Base-by-base conservation (phyloP, 2,113 vertebrate species). In the Spea multiplicata region DNA sequence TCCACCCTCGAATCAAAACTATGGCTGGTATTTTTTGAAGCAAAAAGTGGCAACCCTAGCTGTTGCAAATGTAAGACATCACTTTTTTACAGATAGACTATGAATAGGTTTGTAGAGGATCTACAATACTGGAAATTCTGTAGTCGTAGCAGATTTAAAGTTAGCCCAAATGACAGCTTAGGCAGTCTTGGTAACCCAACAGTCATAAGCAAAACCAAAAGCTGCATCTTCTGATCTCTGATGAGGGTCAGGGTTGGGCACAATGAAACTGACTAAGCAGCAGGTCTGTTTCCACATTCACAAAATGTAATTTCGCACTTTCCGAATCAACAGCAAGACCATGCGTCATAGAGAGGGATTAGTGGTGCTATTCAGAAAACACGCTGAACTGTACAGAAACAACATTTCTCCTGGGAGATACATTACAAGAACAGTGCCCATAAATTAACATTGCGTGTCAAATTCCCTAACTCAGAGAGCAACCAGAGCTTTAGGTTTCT, bases 371-470 rank as follows among this genome's bases (percentile, higher is more conserved):
- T 78, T 52, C 50, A 57, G 70, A 77, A 64, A 78, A 71, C 68
- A 65, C 57, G 47, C 76, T 71, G 76, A 78, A 71, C 68, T 78
- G 76, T 71, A 71, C 53, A 16, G 67, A 78, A 78, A 78, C 67
- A 49, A 71, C 57, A 46, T 45, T 78, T 64, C 76, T 71, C 76
- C 46, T 65, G 76, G 76, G 76, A 78, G 57, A 71, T 47, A 59
- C 57, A 71, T 78, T 71, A 78, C 76, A 71, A 70, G 67, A 70
- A 71, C 55, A 78, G 57, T 71, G 67, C 16, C 57, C 76, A 78
- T 78, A 78, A 78, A 78, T 78, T 78, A 78, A 78, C 76, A 71
- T 78, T 78, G 76, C 76, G 71, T 78, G 67, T 78, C 57, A 78
- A 78, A 71, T 78, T 70, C 76, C 44, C 55, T 44, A 71, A 57